A percentile compares a stretch with the other conserved stretches of the same genome.
Conservation (phyloP, 2,113 vertebrate genomes). For the Nycticebus coucang region DNA sequence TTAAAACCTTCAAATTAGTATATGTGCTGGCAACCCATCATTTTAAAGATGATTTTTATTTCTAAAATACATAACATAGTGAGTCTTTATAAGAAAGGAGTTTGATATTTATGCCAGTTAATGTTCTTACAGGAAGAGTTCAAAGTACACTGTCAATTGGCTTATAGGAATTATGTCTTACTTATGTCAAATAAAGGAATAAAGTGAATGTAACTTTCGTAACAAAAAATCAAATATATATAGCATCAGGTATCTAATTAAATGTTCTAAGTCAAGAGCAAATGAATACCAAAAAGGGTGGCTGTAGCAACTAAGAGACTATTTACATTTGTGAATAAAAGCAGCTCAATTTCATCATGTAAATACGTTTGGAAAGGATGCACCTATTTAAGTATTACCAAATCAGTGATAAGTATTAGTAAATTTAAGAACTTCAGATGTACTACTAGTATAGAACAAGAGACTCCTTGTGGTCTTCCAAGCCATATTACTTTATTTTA, state of each 20-base stretch:
- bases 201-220: constrained; percentile 24
- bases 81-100: neutral
- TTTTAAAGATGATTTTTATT: constrained; percentile 14
- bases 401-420: neutral
- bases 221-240: constrained; percentile 19
- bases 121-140: neutral
- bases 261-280: neutral
- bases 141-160: constrained; percentile 31
- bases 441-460: neutral
- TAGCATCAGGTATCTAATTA: neutral
- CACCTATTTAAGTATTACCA: neutral
- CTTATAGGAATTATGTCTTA: constrained; percentile 34
- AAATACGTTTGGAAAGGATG: neutral
- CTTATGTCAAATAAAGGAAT: constrained; percentile 28
- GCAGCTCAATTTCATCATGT: neutral
- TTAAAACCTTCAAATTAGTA: neutral
- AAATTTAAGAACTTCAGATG: constrained; percentile 3
- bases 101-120: constrained; percentile 12
- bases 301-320: neutral
- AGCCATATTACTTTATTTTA: neutral
- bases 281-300: neutral
- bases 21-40: neutral
- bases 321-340: neutral
- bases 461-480: neutral
- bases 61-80: neutral